phyloP scores from a whole-genome alignment of 1,140 invertebrate genomes.

The Neuroterus valhalla region DNA sequence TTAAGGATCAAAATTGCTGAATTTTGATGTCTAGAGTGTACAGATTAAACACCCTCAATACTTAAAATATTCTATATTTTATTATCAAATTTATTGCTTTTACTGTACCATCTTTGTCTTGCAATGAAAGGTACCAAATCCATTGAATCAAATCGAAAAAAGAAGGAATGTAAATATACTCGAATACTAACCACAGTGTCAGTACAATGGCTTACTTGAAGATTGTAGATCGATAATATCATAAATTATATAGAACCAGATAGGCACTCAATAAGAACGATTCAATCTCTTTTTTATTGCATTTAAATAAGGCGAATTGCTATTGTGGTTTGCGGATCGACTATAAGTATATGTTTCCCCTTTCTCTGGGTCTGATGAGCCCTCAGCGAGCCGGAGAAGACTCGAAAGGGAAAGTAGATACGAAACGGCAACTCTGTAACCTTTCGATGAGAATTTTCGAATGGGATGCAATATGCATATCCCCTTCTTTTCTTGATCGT shows the following conservation, averaged over 20 bases:
- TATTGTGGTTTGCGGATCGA: not conserved
- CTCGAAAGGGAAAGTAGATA: conserved; percentile 15
- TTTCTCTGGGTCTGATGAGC: conserved; percentile 7
- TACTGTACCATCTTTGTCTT: too few species aligned
- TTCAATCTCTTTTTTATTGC: conserved; percentile 1
- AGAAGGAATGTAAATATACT: too few species aligned
- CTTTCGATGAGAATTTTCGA: conserved; percentile 14
- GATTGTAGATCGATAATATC: not conserved
- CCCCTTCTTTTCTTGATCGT: not conserved
- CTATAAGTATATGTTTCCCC: conserved; percentile 13
- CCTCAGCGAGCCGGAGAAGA: not conserved
- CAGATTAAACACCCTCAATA: too few species aligned
- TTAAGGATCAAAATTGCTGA: too few species aligned
- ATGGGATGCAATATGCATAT: conserved; percentile 8
- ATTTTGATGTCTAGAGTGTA: too few species aligned
- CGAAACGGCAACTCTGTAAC: conserved; percentile 4
- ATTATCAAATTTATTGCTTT: too few species aligned
- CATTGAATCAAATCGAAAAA: too few species aligned
- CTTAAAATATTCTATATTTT: too few species aligned
- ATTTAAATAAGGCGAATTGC: conserved; percentile 15
- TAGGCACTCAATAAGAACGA: conserved; percentile 1
- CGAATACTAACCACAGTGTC: conserved; percentile 3
- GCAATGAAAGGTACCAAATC: too few species aligned
- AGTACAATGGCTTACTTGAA: not conserved
- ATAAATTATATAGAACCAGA: conserved; percentile 1